A percentile compares a stretch with the other conserved stretches of the same genome.
Evolutionary conservation across 2,113 vertebrate species (phyloP).

Genomic region (Dipodomys merriami): DNA sequence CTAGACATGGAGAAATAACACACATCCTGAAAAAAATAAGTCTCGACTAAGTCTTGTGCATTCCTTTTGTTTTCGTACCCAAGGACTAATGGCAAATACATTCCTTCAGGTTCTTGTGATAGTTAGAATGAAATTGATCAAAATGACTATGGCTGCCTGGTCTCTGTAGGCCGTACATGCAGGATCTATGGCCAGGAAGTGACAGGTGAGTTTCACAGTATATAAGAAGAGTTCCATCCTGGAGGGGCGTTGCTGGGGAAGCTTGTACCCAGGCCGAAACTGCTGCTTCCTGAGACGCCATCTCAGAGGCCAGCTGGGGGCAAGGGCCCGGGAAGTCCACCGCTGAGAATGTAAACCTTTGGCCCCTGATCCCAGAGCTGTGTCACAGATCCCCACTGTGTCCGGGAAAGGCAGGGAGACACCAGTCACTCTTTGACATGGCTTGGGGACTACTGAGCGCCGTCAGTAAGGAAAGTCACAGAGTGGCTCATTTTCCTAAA

Average conservation of each 20-base stretch:
- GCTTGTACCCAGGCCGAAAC: not conserved
- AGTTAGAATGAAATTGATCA: constrained; percentile 29
- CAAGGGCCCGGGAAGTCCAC: not conserved
- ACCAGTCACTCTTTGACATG: not conserved
- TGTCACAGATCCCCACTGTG: not conserved
- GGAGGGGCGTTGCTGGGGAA: not conserved
- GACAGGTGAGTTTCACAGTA: too few relatives aligned
- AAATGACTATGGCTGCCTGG: not conserved
- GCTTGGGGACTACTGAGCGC: not conserved
- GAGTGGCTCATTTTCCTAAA: constrained; percentile 5
- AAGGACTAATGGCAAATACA: not conserved
- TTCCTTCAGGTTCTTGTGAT: constrained; percentile 39
- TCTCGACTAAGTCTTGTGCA: not conserved
- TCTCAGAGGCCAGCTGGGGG: not conserved
- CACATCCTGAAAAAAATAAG: constrained; percentile 51
- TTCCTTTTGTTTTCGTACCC: constrained; percentile 3
- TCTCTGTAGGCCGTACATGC: not conserved
- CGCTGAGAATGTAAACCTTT: not conserved
- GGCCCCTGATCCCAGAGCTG: not conserved
- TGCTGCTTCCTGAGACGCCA: not conserved
- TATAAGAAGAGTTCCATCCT: not conserved
- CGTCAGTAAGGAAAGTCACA: not conserved
- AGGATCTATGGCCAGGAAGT: not conserved
- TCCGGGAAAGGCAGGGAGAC: not conserved
- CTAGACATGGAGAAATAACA: constrained; percentile 54